These are phyloP conservation scores for Phalacrocorax pelagicus DNA, from an alignment of 2,113 vertebrate species.

Conservation along the genomic window DNA sequence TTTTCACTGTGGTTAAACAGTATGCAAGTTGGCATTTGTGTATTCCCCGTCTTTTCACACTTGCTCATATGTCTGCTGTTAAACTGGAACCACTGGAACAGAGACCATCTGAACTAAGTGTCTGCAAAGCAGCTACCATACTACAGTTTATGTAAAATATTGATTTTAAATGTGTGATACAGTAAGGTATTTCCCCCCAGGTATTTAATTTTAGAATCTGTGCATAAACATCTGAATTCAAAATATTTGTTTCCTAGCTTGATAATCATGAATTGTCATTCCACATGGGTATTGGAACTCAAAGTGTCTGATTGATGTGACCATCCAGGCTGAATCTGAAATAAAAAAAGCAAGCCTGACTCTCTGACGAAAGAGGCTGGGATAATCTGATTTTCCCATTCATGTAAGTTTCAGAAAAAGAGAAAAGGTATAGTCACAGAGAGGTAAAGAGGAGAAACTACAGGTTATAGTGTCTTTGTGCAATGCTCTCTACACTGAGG, in stretches of 20 bases:
- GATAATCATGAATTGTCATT: neutral
- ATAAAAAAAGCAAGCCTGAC: neutral
- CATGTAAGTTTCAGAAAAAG: neutral
- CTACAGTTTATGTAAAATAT: neutral
- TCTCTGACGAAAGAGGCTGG: neutral
- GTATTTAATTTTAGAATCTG: neutral
- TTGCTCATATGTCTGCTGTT: neutral
- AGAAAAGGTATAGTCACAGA: neutral
- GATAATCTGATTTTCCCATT: neutral
- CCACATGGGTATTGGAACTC: neutral
- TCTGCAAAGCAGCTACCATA: neutral
- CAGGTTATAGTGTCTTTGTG: neutral
- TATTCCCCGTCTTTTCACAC: neutral
- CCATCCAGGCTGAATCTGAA: neutral
- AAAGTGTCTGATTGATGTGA: neutral
- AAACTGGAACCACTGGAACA: neutral
- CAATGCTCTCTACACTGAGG: neutral
- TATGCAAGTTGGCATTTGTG: neutral
- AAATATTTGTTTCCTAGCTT: neutral
- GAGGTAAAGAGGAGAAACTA: neutral
- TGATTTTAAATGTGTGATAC: neutral
- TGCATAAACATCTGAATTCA: neutral
- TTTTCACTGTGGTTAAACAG: neutral
- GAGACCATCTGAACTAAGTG: neutral
- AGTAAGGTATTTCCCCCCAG: neutral